phyloP scores from a whole-genome alignment of 2,888 invertebrate genomes.

The Pseudococcus viburni region DNA sequence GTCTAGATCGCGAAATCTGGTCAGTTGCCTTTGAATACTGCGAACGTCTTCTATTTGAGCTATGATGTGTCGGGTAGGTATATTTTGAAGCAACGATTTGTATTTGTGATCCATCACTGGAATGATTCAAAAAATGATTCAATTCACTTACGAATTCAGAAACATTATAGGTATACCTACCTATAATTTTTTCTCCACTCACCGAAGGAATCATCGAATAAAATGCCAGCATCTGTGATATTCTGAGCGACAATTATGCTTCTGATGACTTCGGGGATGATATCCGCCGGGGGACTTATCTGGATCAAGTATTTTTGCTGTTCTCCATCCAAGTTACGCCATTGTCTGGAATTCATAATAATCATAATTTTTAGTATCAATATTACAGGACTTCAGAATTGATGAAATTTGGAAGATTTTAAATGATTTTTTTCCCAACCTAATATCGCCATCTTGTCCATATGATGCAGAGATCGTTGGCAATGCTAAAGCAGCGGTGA shows the following conservation, averaged over 20 bases:
- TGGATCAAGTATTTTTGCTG: conserved; percentile 85
- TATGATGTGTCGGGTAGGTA: conserved; percentile 91
- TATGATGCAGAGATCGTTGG: conserved; percentile 90
- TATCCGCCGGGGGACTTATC: conserved; percentile 87
- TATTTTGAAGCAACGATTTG: conserved; percentile 89
- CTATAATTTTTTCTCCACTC: conserved; percentile 69
- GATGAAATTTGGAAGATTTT: not conserved
- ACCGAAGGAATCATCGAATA: conserved; percentile 91
- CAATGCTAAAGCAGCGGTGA: conserved; percentile 83
- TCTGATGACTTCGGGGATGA: conserved; percentile 86
- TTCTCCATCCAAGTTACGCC: conserved; percentile 81
- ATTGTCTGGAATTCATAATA: conserved; percentile 74
- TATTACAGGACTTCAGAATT: not conserved
- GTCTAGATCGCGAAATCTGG: conserved; percentile 83
- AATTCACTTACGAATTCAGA: not conserved
- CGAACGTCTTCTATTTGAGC: conserved; percentile 77
- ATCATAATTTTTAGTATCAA: not conserved
- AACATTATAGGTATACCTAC: not conserved
- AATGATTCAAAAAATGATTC: conserved; percentile 54
- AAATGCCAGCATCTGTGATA: conserved; percentile 91
- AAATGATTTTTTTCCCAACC: conserved; percentile 67
- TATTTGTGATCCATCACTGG: conserved; percentile 94
- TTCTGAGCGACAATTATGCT: conserved; percentile 87
- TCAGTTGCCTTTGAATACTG: conserved; percentile 79
- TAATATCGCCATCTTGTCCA: conserved; percentile 86